Evolutionary conservation across 2,888 invertebrate species (phyloP).

Genomic region (Amiota minor): DNA sequence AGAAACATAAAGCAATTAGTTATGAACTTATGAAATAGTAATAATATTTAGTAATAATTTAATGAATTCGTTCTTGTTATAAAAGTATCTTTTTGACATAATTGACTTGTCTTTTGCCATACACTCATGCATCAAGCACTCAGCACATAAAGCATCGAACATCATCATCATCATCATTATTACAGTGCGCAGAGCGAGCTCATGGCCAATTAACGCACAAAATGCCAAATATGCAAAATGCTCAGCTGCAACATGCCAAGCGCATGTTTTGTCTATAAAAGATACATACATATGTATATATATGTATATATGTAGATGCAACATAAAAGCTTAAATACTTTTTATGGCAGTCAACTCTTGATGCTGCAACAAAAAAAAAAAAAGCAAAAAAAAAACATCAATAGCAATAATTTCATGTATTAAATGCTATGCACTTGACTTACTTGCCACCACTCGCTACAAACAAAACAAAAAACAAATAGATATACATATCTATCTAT

Average conservation of each 20-base stretch:
- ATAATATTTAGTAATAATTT: too few species aligned
- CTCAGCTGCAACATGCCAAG: constrained; percentile 54
- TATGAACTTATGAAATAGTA: too few species aligned
- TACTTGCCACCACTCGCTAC: constrained; percentile 44
- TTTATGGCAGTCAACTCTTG: constrained; percentile 40
- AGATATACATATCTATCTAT: too few species aligned
- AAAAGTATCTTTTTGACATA: constrained; percentile 4
- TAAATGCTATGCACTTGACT: constrained; percentile 54
- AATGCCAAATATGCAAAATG: constrained; percentile 58
- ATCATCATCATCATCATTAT: too few species aligned
- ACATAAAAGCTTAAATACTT: background rate
- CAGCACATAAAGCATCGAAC: too few species aligned
- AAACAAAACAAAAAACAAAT: too few species aligned
- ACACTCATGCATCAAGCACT: background rate
- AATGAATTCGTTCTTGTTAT: too few species aligned
- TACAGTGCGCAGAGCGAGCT: background rate
- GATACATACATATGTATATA: constrained; percentile 2
- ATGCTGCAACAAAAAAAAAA: constrained; percentile 18
- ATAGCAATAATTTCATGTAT: constrained; percentile 34
- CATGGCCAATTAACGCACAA: constrained; percentile 54
- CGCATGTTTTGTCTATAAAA: constrained; percentile 51
- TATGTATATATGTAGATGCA: background rate
- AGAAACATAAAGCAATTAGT: too few species aligned
- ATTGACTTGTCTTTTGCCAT: background rate
- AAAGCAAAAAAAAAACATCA: constrained; percentile 50